Percentiles rank a stretch among this genome's conserved stretches.
Conservation (phyloP, 2,888 invertebrate species). For the Lasioglossum villosulum region DNA sequence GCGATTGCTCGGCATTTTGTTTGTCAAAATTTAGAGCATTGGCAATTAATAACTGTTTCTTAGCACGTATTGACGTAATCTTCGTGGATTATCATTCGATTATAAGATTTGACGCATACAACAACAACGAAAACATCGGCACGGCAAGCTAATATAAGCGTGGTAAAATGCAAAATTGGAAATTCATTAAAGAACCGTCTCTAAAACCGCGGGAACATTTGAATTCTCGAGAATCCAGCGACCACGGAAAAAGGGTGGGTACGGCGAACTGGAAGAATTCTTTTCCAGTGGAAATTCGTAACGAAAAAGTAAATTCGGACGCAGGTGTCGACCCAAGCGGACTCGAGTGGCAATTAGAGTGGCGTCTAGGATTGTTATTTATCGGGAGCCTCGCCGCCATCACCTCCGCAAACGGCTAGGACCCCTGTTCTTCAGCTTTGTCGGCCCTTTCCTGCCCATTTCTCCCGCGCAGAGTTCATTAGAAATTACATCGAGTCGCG, state of each 20-base stretch:
- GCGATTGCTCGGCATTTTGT: too few species aligned
- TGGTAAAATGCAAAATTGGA: not conserved
- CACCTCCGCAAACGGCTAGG: not conserved
- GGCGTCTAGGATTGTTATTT: conserved; percentile 54
- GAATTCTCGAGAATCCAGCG: not conserved
- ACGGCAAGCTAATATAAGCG: too few species aligned
- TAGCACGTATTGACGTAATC: too few species aligned
- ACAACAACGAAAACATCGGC: too few species aligned
- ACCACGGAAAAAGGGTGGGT: too few species aligned
- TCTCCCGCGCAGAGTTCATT: conserved; percentile 49
- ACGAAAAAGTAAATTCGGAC: conserved; percentile 13
- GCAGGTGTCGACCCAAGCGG: conserved; percentile 38
- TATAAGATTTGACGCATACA: too few species aligned
- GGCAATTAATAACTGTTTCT: too few species aligned
- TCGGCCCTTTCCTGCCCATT: conserved; percentile 26
- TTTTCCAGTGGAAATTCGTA: not conserved
- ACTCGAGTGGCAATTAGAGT: conserved; percentile 60
- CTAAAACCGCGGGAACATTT: not conserved
- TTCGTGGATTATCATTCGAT: too few species aligned
- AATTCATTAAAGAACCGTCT: not conserved
- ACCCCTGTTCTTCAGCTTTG: not conserved
- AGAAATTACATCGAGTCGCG: conserved; percentile 62
- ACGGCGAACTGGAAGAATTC: not conserved
- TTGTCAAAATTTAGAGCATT: too few species aligned
- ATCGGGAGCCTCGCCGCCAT: conserved; percentile 38